phyloP scores from a whole-genome alignment of 2,113 vertebrate genomes.

The Nyctibius bracteatus region DNA sequence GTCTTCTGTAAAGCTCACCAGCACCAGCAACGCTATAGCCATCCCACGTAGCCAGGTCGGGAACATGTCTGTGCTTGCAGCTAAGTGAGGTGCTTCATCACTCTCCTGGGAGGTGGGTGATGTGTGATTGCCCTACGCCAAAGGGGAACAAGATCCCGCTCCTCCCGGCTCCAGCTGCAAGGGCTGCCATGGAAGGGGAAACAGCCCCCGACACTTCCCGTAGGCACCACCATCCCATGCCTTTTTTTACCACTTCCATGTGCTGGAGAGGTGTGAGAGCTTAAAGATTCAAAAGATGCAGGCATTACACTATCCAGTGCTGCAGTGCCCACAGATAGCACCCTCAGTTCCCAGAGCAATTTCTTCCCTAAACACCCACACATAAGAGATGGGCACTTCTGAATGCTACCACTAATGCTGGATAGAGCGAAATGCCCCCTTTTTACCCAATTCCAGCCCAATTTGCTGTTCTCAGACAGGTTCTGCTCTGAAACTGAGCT shows the following conservation, averaged over 20 bases:
- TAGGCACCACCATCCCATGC: neutral
- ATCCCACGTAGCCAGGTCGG: accelerated
- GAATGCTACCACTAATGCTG: neutral
- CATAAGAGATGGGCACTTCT: neutral
- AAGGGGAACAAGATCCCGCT: accelerated
- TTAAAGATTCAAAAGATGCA: neutral
- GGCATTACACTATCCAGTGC: too few relatives aligned
- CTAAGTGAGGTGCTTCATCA: accelerated
- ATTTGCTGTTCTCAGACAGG: neutral
- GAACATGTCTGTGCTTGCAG: neutral
- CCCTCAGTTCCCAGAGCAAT: neutral
- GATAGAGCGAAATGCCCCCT: neutral
- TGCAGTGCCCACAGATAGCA: neutral
- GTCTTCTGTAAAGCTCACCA: neutral
- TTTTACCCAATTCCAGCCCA: neutral
- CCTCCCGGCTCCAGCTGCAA: neutral
- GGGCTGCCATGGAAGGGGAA: neutral
- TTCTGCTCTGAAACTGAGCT: neutral
- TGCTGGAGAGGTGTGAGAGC: neutral
- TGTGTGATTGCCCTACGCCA: too few relatives aligned
- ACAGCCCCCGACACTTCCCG: neutral
- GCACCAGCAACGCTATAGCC: neutral
- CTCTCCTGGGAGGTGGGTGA: neutral
- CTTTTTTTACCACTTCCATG: neutral
- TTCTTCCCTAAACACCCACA: neutral